phyloP scores from a whole-genome alignment of 2,888 invertebrate genomes.

The Rhogogaster chlorosoma region DNA sequence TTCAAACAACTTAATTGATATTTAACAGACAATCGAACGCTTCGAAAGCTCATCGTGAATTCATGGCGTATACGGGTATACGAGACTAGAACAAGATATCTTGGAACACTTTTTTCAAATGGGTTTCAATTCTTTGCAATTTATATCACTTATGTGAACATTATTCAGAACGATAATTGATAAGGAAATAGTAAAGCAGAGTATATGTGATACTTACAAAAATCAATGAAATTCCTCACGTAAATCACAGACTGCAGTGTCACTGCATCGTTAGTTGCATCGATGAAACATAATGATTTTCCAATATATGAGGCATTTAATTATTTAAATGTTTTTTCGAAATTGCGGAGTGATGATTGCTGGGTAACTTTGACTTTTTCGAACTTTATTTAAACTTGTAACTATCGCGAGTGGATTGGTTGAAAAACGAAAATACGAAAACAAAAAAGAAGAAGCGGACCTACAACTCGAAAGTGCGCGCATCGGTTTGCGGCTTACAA shows the following conservation, averaged over 20 bases:
- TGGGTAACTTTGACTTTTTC: not conserved
- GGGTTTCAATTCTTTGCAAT: not conserved
- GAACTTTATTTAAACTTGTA: not conserved
- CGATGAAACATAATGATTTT: not conserved
- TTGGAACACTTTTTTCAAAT: not conserved
- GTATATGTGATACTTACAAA: not conserved
- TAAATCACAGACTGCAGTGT: not conserved
- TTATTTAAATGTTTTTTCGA: not conserved
- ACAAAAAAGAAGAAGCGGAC: slow-evolving; percentile 51
- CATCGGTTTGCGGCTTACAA: slow-evolving; percentile 67
- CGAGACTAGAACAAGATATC: not conserved
- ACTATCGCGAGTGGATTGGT: not conserved
- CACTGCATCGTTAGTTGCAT: slow-evolving; percentile 5
- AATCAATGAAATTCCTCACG: not conserved
- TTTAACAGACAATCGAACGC: not conserved
- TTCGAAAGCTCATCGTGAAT: not conserved
- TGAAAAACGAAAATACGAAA: not conserved
- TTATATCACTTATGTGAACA: not conserved
- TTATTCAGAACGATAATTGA: not conserved
- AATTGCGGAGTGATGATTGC: not conserved
- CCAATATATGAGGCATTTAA: not conserved
- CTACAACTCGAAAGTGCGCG: slow-evolving; percentile 63
- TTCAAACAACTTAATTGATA: not conserved
- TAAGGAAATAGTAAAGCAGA: not conserved
- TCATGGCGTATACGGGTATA: not conserved